A percentile compares a stretch with the other conserved stretches of the same genome.
Conservation (phyloP, 1,140 invertebrate genomes). For the Charaxes varanes region DNA sequence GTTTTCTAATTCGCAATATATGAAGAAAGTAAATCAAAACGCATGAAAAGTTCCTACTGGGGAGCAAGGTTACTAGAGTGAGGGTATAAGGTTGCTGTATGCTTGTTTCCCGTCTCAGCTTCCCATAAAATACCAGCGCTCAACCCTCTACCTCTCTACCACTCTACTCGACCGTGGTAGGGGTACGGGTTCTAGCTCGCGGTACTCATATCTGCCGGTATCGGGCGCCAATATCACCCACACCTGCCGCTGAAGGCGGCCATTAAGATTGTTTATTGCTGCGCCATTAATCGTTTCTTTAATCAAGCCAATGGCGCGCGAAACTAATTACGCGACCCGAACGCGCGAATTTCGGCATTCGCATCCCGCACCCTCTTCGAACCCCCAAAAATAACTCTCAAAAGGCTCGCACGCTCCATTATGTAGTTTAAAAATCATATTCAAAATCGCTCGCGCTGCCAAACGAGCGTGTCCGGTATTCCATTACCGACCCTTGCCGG, state of each 20-base stretch:
- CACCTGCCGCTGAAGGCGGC: conserved; percentile 56
- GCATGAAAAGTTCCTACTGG: too few relatives aligned
- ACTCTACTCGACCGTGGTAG: too few relatives aligned
- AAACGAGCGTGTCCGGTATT: conserved; percentile 54
- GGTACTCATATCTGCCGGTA: too few relatives aligned
- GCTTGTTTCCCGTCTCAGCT: too few relatives aligned
- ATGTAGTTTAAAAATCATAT: conserved; percentile 69
- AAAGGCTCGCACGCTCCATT: conserved; percentile 59
- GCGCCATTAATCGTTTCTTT: conserved; percentile 53
- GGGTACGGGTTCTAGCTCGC: too few relatives aligned
- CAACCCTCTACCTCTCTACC: too few relatives aligned
- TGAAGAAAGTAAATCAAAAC: too few relatives aligned
- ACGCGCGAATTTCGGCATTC: conserved; percentile 1
- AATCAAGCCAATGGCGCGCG: conserved; percentile 41
- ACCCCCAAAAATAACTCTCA: conserved; percentile 40
- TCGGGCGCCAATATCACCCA: conserved; percentile 25
- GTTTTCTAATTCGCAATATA: too few relatives aligned
- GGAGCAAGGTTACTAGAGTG: too few relatives aligned
- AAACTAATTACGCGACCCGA: conserved; percentile 40
- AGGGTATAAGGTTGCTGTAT: too few relatives aligned
- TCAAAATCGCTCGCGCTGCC: conserved; percentile 51
- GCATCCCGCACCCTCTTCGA: conserved; percentile 17
- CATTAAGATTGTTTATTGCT: conserved; percentile 55
- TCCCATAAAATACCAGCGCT: too few relatives aligned
- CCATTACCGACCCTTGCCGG: conserved; percentile 48